Percentiles rank a stretch among this genome's conserved stretches.
These are phyloP conservation scores for Tyrophagus putrescentiae DNA, from an alignment of 1,140 invertebrate species.

Conservation along the genomic window DNA sequence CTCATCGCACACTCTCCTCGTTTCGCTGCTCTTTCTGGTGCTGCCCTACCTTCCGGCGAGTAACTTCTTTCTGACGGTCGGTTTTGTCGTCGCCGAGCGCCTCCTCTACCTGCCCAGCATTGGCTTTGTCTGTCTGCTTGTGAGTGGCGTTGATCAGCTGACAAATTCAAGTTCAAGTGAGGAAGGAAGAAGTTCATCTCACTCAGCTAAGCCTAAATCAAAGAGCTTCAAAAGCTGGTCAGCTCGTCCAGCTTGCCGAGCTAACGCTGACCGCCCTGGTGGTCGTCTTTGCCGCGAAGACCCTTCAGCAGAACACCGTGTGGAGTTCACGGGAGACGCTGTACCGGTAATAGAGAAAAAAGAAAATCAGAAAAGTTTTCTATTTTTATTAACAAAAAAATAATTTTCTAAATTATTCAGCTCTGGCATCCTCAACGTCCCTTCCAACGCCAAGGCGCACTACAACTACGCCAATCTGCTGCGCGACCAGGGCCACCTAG, in stretches of 20 bases:
- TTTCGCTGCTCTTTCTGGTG: constrained; percentile 35
- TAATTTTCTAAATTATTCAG: constrained; percentile 36
- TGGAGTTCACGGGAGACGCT: constrained; percentile 58
- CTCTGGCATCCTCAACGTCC: constrained; percentile 56
- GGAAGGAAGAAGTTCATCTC: no score
- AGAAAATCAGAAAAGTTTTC: background rate
- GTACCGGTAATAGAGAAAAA: constrained; percentile 31
- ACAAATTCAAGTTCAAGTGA: no score
- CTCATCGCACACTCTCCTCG: background rate
- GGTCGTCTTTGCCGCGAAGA: constrained; percentile 45
- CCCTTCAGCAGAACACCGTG: constrained; percentile 52
- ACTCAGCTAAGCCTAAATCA: no score
- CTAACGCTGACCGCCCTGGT: constrained; percentile 31
- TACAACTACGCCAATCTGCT: constrained; percentile 79
- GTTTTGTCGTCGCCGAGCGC: constrained; percentile 89
- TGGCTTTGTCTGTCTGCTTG: constrained; percentile 31
- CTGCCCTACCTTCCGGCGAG: constrained; percentile 85
- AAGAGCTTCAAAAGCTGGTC: no score
- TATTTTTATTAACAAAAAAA: background rate
- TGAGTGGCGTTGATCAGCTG: constrained; percentile 29
- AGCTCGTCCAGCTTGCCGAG: no score
- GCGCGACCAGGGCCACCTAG: constrained; percentile 50
- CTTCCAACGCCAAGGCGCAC: constrained; percentile 75
- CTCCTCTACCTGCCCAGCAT: constrained; percentile 73
- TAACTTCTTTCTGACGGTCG: constrained; percentile 91